Base-by-base conservation (phyloP, 2,888 invertebrate genomes). In the Salticus scenicus region DNA sequence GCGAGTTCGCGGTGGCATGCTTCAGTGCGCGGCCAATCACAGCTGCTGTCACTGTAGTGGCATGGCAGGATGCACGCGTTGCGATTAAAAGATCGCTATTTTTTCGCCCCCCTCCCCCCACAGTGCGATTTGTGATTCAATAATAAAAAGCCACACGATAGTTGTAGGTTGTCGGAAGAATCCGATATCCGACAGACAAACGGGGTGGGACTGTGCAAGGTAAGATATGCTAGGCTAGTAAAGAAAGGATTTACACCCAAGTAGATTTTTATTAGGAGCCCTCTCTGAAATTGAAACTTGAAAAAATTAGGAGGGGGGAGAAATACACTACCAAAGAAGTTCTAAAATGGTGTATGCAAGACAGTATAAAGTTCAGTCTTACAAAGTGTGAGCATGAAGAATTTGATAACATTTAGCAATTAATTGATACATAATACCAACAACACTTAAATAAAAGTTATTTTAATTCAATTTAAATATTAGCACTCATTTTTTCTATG, bases 11-110 rank as follows among this genome's bases (percentile, higher is more conserved):
- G 74, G 63, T 41, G 81, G 81, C 69, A 74, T 69, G 81, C 74
- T 81, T 31, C 57, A 69, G 31, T 81, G 81, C 37, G 30, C 74
- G 67, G 81, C 81, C 81, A 75, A 75, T 80, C 80, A 74, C 74
- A 81, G 74, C 74, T 78, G 78, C 71, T 12, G 70, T 70, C 31
- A 27, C 33, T 27, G 70, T 70, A 17, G 70, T 70, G 70, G 42
- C 24, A 70, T 70, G 70, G 70, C 70, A 70, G 70, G 70, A 70
- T 70, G 70, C 69, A 69, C 41, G 69, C 69, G 69, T 41, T 69
- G 37, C 70, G 74, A 74, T 75, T 75, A 37, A 75, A 75, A 75
- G 66, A 75, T 57, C 57, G 24, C 57, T 57, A 24, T 57, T 57
- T 57, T 51, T 42, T 67, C 66, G 12, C 33, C 41, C 20, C 66